These are phyloP conservation scores for Axis porcinus DNA, from an alignment of 2,113 vertebrate species.

Conservation along the genomic window DNA sequence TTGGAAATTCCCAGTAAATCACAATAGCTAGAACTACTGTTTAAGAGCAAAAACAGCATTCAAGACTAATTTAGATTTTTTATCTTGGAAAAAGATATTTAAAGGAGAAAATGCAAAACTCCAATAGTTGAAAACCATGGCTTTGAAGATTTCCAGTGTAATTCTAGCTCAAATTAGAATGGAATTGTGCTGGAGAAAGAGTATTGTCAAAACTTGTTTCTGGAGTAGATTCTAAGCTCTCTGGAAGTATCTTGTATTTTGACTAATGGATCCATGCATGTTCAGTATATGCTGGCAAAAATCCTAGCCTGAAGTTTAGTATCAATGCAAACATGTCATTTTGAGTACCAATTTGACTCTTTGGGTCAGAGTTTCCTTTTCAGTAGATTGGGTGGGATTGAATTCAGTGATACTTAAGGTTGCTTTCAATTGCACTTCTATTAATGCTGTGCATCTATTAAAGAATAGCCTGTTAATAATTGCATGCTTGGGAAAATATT, in stretches of 20 bases:
- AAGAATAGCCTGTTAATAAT: not conserved
- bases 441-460: not conserved
- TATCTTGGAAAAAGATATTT: slow-evolving; percentile 59
- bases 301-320: not conserved
- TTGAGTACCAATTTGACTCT: not conserved
- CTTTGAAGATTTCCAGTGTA: slow-evolving; percentile 62
- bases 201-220: slow-evolving; percentile 46
- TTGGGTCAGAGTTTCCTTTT: not conserved
- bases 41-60: slow-evolving; percentile 29
- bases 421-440: not conserved
- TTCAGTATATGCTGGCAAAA: not conserved
- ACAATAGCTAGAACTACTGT: not conserved
- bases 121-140: slow-evolving; percentile 47
- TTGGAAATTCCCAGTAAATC: slow-evolving; percentile 34
- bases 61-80: slow-evolving; percentile 33
- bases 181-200: slow-evolving; percentile 48
- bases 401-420: not conserved
- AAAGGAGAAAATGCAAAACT: slow-evolving; percentile 20
- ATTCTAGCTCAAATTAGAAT: slow-evolving; percentile 57
- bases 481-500: not conserved
- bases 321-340: not conserved
- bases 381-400: not conserved
- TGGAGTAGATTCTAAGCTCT: not conserved
- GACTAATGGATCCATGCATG: not conserved
- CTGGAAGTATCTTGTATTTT: not conserved